A percentile compares a stretch with the other conserved stretches of the same genome.
Evolutionary conservation across 2,888 invertebrate genomes (phyloP).

Genomic region (Eurytoma adleriae): DNA sequence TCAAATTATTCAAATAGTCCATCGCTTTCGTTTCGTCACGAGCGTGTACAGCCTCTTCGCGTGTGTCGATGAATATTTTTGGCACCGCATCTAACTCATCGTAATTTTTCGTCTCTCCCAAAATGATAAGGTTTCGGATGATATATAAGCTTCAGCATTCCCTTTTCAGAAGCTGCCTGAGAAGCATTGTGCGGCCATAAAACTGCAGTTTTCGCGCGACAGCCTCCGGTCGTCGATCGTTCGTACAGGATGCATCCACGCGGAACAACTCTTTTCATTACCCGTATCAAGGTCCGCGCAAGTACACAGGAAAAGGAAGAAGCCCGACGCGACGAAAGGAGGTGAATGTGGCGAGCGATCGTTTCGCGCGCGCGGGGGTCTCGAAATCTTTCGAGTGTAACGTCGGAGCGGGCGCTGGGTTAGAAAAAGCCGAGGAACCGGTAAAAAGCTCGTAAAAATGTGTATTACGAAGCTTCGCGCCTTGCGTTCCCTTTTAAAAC

Average conservation of each 20-base stretch:
- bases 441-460: constrained; percentile 47
- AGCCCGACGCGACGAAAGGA: not conserved
- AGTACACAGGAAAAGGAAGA: not conserved
- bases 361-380: constrained; percentile 16
- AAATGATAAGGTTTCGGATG: too few species aligned
- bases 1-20: too few species aligned
- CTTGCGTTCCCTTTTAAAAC: constrained; percentile 30
- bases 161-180: constrained; percentile 10
- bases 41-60: too few species aligned
- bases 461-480: constrained; percentile 27
- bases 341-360: constrained; percentile 39
- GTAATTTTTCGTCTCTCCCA: too few species aligned
- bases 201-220: too few species aligned
- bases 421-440: constrained; percentile 35
- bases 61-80: too few species aligned
- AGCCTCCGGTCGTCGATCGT: too few species aligned
- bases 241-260: not conserved
- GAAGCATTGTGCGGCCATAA: too few species aligned
- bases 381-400: constrained; percentile 36
- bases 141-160: not conserved
- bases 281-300: not conserved
- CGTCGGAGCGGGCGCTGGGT: not conserved
- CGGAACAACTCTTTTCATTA: constrained; percentile 22
- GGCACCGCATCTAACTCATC: too few species aligned
- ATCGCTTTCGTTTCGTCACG: too few species aligned